A percentile compares a stretch with the other conserved stretches of the same genome.
phyloP scores from a whole-genome alignment of 2,113 vertebrate genomes.

The Phyllostomus discolor region DNA sequence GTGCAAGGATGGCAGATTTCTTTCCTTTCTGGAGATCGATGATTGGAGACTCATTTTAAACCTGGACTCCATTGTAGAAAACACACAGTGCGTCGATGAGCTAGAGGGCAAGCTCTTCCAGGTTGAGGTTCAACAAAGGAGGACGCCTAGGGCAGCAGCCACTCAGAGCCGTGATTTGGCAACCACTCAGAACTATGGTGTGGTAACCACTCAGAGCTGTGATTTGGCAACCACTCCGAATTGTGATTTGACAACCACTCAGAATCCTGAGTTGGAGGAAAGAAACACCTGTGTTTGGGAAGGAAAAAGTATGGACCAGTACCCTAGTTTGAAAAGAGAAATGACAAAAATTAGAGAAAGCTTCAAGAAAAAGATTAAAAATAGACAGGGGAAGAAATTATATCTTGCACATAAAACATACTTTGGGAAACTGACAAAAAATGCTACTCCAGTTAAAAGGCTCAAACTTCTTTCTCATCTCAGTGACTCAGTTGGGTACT shows the following conservation, averaged over 20 bases:
- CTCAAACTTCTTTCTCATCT: neutral
- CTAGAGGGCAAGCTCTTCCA: constrained; percentile 17
- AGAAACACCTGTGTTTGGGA: neutral
- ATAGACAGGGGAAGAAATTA: accelerated
- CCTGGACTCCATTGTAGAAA: neutral
- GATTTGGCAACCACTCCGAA: neutral
- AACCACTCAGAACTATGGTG: accelerated
- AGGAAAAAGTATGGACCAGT: neutral
- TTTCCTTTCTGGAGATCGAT: neutral
- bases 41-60: constrained; percentile 33
- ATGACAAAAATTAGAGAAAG: neutral
- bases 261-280: neutral
- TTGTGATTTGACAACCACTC: no score
- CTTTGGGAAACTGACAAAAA: constrained; percentile 38
- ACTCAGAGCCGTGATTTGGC: no score
- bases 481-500: constrained; percentile 30
- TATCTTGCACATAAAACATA: neutral
- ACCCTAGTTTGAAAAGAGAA: constrained; percentile 35
- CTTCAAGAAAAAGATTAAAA: neutral
- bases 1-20: constrained; percentile 54
- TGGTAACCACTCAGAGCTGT: neutral
- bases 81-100: neutral
- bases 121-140: neutral
- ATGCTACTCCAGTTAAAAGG: neutral
- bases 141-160: accelerated